Percentiles rank a stretch among this genome's conserved stretches.
Evolutionary conservation across 1,140 invertebrate species (phyloP).

Genomic region (Ptiloglossa arizonensis): DNA sequence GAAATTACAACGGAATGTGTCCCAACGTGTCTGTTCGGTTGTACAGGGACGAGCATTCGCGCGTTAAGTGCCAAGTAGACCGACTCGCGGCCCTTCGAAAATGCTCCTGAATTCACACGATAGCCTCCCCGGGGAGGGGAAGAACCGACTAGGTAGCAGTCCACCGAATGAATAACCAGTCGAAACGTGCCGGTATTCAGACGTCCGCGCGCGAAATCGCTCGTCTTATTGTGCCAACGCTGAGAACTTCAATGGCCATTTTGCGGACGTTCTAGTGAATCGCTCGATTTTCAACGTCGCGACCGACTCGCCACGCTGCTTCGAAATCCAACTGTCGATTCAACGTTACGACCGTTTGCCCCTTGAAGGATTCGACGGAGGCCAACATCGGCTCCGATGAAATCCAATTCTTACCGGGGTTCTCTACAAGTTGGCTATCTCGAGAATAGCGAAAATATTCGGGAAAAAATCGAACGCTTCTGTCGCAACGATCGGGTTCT

Average conservation of each 20-base stretch:
- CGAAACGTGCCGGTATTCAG: not conserved
- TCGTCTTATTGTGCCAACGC: not conserved
- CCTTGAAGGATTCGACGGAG: too few species aligned
- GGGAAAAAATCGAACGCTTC: too few species aligned
- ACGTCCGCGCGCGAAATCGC: not conserved
- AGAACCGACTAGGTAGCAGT: too few species aligned
- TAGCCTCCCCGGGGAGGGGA: not conserved
- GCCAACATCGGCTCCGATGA: too few species aligned
- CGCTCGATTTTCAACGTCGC: not conserved
- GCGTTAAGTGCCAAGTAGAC: not conserved
- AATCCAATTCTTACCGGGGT: too few species aligned
- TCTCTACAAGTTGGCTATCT: too few species aligned
- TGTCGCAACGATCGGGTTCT: too few species aligned
- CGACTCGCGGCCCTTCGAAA: not conserved
- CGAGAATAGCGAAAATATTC: too few species aligned
- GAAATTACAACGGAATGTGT: constrained; percentile 23
- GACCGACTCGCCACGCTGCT: too few species aligned
- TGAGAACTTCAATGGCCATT: not conserved
- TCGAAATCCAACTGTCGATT: too few species aligned
- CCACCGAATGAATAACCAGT: constrained; percentile 1
- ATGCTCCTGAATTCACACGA: not conserved
- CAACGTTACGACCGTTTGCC: too few species aligned
- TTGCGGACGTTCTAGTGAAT: not conserved
- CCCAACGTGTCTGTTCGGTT: not conserved
- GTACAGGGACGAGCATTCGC: not conserved